These are phyloP conservation scores for Megaustenia siamemsis DNA, from an alignment of 2,888 invertebrate species.

Conservation along the genomic window DNA sequence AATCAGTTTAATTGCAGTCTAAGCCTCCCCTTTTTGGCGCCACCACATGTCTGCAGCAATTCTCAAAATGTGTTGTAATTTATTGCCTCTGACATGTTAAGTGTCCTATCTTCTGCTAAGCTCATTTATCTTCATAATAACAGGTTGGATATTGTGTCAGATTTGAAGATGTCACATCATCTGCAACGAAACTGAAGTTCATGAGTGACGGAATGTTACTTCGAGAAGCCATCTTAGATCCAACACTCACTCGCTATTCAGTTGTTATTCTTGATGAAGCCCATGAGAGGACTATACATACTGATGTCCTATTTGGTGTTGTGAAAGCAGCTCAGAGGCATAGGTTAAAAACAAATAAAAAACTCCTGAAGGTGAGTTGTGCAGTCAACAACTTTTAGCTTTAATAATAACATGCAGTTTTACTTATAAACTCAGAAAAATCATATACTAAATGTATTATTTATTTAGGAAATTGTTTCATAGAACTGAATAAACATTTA, in stretches of 20 bases:
- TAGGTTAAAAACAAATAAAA: conserved; percentile 81
- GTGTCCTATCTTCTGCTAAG: too few relatives aligned
- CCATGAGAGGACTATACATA: conserved; percentile 95
- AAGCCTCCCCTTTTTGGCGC: too few relatives aligned
- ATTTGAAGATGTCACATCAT: conserved; percentile 92
- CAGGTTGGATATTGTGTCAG: conserved; percentile 85
- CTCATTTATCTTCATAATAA: not conserved
- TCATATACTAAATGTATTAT: too few relatives aligned
- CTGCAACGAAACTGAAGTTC: conserved; percentile 90
- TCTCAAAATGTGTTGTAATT: too few relatives aligned
- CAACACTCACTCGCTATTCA: conserved; percentile 84
- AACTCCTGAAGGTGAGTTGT: conserved; percentile 67
- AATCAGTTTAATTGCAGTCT: too few relatives aligned
- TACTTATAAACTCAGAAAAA: too few relatives aligned
- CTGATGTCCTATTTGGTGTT: conserved; percentile 95
- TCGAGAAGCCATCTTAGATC: conserved; percentile 89
- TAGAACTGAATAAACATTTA: too few relatives aligned
- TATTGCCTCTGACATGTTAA: too few relatives aligned
- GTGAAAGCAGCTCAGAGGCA: conserved; percentile 91
- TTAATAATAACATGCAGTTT: too few relatives aligned
- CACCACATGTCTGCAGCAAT: too few relatives aligned
- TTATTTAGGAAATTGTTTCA: too few relatives aligned
- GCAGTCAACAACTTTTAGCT: too few relatives aligned
- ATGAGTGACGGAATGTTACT: conserved; percentile 96
- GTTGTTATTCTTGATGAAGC: conserved; percentile 95